Evolutionary conservation across 2,888 invertebrate species (phyloP).

Genomic region (Orthosia incerta): DNA sequence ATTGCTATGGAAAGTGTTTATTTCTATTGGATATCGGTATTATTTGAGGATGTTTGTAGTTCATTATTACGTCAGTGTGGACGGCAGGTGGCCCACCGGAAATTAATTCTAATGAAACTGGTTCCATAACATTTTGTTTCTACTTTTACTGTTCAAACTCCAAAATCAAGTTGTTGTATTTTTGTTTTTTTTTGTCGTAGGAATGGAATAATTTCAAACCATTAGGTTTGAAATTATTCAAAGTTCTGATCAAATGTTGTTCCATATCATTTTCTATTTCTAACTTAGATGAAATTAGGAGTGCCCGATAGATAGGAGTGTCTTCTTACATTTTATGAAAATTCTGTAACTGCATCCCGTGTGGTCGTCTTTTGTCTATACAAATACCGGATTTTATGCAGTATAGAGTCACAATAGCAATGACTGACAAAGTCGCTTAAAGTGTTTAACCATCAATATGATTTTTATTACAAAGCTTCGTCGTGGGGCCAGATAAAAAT

Average conservation of each 20-base stretch:
- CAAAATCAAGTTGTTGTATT: neutral
- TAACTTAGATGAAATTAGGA: too few relatives aligned
- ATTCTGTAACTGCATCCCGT: neutral
- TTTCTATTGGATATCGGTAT: slow-evolving; percentile 53
- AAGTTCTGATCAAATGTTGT: neutral
- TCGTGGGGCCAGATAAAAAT: neutral
- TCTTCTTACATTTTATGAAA: neutral
- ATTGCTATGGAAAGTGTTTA: slow-evolving; percentile 66
- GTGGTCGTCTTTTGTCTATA: neutral
- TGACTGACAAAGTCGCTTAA: neutral
- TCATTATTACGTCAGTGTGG: slow-evolving; percentile 16
- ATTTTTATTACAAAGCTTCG: slow-evolving; percentile 15
- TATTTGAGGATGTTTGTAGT: slow-evolving; percentile 32
- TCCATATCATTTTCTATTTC: neutral
- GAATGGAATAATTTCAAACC: too few relatives aligned
- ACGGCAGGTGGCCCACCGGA: slow-evolving; percentile 25
- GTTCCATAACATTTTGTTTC: slow-evolving; percentile 1
- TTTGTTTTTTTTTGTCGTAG: neutral
- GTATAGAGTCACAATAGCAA: too few relatives aligned
- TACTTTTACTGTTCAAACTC: slow-evolving; percentile 28
- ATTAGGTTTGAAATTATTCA: slow-evolving; percentile 3
- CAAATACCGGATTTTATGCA: neutral
- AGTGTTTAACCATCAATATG: slow-evolving; percentile 2
- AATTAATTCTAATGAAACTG: slow-evolving; percentile 19
- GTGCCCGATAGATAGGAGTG: too few relatives aligned